These are phyloP conservation scores for Notolabrus celidotus DNA, from an alignment of 2,797 vertebrate genomes.

Conservation along the genomic window DNA sequence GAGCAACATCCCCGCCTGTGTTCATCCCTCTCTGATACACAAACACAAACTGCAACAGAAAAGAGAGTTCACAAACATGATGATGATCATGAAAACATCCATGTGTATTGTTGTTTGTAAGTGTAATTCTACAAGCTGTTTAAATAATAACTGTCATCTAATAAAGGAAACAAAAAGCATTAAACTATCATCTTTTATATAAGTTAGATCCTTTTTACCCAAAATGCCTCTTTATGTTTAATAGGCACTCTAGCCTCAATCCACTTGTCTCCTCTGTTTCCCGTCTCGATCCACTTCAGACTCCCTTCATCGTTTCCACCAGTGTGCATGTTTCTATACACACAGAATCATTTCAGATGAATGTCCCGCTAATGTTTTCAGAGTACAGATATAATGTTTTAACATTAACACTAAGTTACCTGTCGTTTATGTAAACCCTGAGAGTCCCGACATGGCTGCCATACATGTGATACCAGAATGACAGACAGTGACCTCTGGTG, in stretches of 20 bases:
- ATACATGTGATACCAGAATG: constrained; percentile 85
- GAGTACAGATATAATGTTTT: constrained; percentile 1
- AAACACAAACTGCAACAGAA: constrained; percentile 80
- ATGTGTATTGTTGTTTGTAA: too few relatives aligned
- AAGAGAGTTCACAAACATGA: constrained; percentile 10
- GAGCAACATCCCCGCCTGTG: constrained; percentile 72
- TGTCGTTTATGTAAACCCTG: constrained; percentile 76
- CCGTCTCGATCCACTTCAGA: constrained; percentile 75
- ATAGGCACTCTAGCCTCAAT: constrained; percentile 57
- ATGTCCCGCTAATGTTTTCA: background rate
- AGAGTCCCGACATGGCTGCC: constrained; percentile 78
- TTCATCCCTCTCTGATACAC: constrained; percentile 73
- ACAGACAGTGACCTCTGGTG: constrained; percentile 78
- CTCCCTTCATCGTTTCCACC: constrained; percentile 63
- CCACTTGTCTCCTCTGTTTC: constrained; percentile 79
- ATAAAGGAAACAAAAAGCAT: too few relatives aligned
- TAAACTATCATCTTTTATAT: background rate
- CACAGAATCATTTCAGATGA: background rate
- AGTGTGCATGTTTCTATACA: constrained; percentile 65
- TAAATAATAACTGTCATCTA: too few relatives aligned
- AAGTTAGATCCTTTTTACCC: constrained; percentile 71
- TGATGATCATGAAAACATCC: too few relatives aligned
- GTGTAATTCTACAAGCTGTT: too few relatives aligned
- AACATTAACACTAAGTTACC: constrained; percentile 60
- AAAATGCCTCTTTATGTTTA: constrained; percentile 74